Evolutionary conservation across 2,113 vertebrate species (phyloP), one percentile per base, ranked within the genome.

Genomic region (Indri indri): DNA sequence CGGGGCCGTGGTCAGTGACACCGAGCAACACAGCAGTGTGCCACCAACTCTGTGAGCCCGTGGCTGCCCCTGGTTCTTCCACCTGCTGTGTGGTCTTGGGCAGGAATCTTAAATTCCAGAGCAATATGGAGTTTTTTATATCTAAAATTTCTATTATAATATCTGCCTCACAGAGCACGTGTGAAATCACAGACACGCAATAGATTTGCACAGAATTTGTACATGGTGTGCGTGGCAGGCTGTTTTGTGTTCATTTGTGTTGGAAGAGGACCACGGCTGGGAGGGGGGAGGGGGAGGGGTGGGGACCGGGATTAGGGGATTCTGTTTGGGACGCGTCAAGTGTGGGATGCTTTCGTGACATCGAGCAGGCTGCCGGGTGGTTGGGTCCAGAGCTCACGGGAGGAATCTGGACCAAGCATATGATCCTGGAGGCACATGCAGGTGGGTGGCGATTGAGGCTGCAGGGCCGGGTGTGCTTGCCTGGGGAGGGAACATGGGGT

Each of bases 371-470:
- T 6, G 34, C 13, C 12, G 20, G 70, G 71, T 2, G 5, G 37
- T 3, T 0, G 47, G 68, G 25, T 32, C 10, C 14, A 52, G 45
- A 22, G 16, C 30, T 23, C 27, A 6, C 7, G 27, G 59, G 54
- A 54, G 66, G n/a, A 22, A 16, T 16, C 11, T 20, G 32, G 5
- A 16, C 2, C 1, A 30, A 47, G 11, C 0, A 0, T 22, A 1
- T 2, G 11, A 12, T 27, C 10, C 20, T 45, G 17, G 65, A 6
- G 0, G 11, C 59, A 42, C 71, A 1, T 0, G 1, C 1, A 0
- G 47, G 2, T 8, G 2, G 10, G 61, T 8, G 83, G 45, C 3
- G 17, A 32, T 3, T 2, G 65, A 47, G 37, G 45, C n/a, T 88
- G 18, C 18, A 0, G 14, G 50, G 22, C 40, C 0, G 0, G 34